Conservation (phyloP, 2,797 vertebrate genomes). For the Microctenopoma lineatum region DNA sequence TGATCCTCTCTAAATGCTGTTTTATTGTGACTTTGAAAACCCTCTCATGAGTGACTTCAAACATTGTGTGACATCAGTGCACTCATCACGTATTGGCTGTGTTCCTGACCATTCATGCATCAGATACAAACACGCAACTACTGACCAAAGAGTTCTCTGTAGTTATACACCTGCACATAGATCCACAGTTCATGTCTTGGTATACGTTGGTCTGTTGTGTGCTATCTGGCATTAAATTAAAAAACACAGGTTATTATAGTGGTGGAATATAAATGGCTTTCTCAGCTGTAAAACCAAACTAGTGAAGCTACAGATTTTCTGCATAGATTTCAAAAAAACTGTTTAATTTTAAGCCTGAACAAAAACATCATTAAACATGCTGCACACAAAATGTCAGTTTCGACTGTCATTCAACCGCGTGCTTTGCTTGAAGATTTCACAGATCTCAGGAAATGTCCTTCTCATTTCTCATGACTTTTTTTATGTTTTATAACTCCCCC, state of each 20-base stretch:
- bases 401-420: neutral
- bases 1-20: conserved; percentile 15
- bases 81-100: conserved; percentile 2
- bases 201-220: neutral
- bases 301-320: neutral
- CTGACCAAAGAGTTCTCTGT: neutral
- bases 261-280: neutral
- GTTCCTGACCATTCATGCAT: conserved; percentile 2
- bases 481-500: neutral
- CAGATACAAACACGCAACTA: neutral
- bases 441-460: neutral
- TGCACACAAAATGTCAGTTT: conserved; percentile 11
- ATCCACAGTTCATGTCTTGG: neutral
- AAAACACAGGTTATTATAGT: neutral
- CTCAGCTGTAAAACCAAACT: neutral
- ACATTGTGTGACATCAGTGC: conserved; percentile 5
- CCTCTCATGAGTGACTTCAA: neutral
- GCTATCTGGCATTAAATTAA: neutral
- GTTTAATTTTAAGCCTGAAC: neutral
- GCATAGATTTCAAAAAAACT: neutral
- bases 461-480: neutral
- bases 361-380: conserved; percentile 1
- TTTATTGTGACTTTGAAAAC: conserved; percentile 34
- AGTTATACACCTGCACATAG: neutral
- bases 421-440: neutral